These are phyloP conservation scores for Oceanites oceanicus DNA, from an alignment of 2,113 vertebrate species.

Conservation along the genomic window DNA sequence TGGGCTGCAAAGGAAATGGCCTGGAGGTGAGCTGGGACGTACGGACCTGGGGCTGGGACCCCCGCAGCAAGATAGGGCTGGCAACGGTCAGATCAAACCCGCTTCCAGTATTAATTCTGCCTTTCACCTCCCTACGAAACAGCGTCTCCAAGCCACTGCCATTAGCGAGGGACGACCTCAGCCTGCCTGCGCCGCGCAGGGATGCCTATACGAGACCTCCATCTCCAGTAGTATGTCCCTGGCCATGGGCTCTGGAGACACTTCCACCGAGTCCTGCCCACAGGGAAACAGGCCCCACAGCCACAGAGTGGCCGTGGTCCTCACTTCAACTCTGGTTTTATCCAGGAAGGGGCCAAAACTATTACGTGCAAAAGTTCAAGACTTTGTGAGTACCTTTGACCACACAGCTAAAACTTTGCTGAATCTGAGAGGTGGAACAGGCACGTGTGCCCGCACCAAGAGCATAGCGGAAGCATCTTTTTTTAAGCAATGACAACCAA, in stretches of 20 bases:
- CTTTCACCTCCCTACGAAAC: neutral
- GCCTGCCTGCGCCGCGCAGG: neutral
- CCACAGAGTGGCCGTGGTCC: neutral
- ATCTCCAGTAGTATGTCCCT: neutral
- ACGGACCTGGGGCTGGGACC: neutral
- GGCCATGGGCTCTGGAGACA: neutral
- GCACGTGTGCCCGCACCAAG: fast-evolving
- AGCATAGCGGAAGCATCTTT: neutral
- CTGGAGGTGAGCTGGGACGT: neutral
- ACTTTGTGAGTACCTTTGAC: neutral
- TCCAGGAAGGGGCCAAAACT: neutral
- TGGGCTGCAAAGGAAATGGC: neutral
- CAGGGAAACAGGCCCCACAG: neutral
- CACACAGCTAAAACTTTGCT: neutral
- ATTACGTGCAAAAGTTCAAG: neutral
- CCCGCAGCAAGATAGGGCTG: neutral
- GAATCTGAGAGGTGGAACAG: neutral
- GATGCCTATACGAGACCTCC: neutral
- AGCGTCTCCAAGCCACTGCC: neutral
- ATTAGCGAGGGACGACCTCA: neutral
- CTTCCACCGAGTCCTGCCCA: neutral
- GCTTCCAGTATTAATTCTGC: neutral
- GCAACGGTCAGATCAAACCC: neutral
- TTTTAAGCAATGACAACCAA: neutral
- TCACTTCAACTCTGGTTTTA: neutral